Conservation (phyloP, 2,888 invertebrate genomes). For the Branchinecta sandiegonensis region DNA sequence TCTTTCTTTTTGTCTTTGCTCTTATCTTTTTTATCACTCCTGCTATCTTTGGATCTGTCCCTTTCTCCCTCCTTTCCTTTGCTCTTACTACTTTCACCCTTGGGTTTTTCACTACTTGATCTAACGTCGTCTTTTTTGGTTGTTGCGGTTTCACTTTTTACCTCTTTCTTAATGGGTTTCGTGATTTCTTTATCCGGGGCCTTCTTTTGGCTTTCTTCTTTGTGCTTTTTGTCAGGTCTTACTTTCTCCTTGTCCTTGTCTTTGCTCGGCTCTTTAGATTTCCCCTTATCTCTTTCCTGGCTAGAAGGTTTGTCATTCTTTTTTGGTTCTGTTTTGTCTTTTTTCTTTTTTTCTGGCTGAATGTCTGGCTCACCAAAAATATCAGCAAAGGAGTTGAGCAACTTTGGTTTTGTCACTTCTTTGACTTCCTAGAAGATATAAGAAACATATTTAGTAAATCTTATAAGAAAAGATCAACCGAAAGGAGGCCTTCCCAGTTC, state of each 20-base stretch:
- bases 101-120: not conserved
- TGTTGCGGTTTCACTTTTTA: slow-evolving; percentile 37
- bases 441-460: too few relatives aligned
- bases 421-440: not conserved
- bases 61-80: slow-evolving; percentile 39
- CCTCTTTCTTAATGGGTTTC: not conserved
- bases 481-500: too few relatives aligned
- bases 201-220: slow-evolving; percentile 14
- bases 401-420: slow-evolving; percentile 22
- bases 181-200: not conserved
- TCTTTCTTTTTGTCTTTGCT: slow-evolving; percentile 42
- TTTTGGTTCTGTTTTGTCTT: slow-evolving; percentile 29
- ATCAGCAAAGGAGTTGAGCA: slow-evolving; percentile 52
- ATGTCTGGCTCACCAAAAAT: slow-evolving; percentile 68
- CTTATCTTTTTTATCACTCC: slow-evolving; percentile 40
- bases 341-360: slow-evolving; percentile 41
- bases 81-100: slow-evolving; percentile 32
- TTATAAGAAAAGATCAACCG: too few relatives aligned
- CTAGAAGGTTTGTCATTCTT: slow-evolving; percentile 16
- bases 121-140: slow-evolving; percentile 35
- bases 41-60: slow-evolving; percentile 39
- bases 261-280: slow-evolving; percentile 1
- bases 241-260: slow-evolving; percentile 20
- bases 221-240: slow-evolving; percentile 16
- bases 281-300: slow-evolving; percentile 2